Conservation (phyloP, 2,888 invertebrate genomes). For the Drosophila macrothrix region DNA sequence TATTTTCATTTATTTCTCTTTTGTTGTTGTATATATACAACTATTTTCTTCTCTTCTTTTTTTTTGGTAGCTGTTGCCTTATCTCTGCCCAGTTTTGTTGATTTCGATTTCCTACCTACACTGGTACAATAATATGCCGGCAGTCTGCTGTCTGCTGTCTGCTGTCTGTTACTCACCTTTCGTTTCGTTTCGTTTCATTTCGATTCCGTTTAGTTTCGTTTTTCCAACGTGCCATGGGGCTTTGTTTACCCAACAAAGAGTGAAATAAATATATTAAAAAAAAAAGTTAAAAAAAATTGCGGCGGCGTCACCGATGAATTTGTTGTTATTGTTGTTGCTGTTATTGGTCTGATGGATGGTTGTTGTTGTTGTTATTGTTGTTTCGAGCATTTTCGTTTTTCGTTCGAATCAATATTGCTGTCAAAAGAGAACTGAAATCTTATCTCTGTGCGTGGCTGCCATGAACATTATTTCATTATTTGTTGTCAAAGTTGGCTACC, state of each 20-base stretch:
- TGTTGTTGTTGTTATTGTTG: slow-evolving; percentile 32
- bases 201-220: slow-evolving; percentile 43
- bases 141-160: slow-evolving; percentile 1
- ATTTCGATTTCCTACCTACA: slow-evolving; percentile 61
- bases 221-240: slow-evolving; percentile 46
- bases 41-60: slow-evolving; percentile 15
- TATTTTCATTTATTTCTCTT: slow-evolving; percentile 4
- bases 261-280: slow-evolving; percentile 17
- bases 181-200: slow-evolving; percentile 42
- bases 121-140: slow-evolving; percentile 13
- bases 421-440: slow-evolving; percentile 71
- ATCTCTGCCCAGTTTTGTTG: slow-evolving; percentile 53
- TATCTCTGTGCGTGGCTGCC: slow-evolving; percentile 64
- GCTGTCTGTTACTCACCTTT: slow-evolving; percentile 57
- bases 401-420: slow-evolving; percentile 78
- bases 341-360: slow-evolving; percentile 22
- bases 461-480: slow-evolving; percentile 80
- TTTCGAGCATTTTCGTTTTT: slow-evolving; percentile 42
- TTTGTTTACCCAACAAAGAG: slow-evolving; percentile 76
- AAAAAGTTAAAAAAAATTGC: slow-evolving; percentile 46
- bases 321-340: slow-evolving; percentile 27
- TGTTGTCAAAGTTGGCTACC: slow-evolving; percentile 75
- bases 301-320: slow-evolving; percentile 29
- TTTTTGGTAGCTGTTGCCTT: slow-evolving; percentile 58
- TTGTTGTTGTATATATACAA: slow-evolving; percentile 20